Evolutionary conservation across 2,888 invertebrate species (phyloP), one percentile per base, ranked within the genome.

Genomic region (Syrista parreyssii): DNA sequence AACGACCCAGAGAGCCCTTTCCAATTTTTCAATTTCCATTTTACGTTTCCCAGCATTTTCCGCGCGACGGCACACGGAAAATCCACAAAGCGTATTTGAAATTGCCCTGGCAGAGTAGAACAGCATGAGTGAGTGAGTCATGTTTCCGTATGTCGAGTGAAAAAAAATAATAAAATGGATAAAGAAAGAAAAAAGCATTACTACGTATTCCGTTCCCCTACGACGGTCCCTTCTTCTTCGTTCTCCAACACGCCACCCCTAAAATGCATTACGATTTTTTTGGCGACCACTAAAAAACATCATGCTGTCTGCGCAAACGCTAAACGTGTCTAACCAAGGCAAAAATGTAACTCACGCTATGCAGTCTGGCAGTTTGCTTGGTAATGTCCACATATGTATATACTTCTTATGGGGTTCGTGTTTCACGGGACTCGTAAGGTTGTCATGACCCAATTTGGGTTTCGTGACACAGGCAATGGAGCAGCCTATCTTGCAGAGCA

Each of bases 21-120:
- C 71, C 81, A 79, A 86, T 86, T 86, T 86, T 85, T 85, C 85
- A 84, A 84, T 86, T 82, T 82, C 82, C 82, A 79, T 80, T 84
- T 81, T 79, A 80, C 80, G 78, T 84, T 83, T 84, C 80, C 78
- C 77, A 78, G 71, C 78, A 76, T 85, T 86, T 85, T 85, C 84
- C 84, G 40, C 79, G 75, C 35, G 83, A 81, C 71, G 76, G 79
- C 55, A 40, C 81, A 80, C 74, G 77, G 82, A 84, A 83, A 82
- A 82, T 79, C 80, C 79, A 78, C 83, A 81, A 84, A 85, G 83
- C 80, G 79, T 78, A 36, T 74, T 79, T 75, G 77, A 81, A 81
- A 83, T 85, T 86, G 82, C 80, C 78, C 76, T 79, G 81, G n/a
- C 82, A 81, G 55, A 55, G 55, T 55, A 55, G 55, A 55, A 9